These are phyloP conservation scores for Caenorhabditis afra DNA, from an alignment of 2,888 invertebrate species.

Conservation along the genomic window DNA sequence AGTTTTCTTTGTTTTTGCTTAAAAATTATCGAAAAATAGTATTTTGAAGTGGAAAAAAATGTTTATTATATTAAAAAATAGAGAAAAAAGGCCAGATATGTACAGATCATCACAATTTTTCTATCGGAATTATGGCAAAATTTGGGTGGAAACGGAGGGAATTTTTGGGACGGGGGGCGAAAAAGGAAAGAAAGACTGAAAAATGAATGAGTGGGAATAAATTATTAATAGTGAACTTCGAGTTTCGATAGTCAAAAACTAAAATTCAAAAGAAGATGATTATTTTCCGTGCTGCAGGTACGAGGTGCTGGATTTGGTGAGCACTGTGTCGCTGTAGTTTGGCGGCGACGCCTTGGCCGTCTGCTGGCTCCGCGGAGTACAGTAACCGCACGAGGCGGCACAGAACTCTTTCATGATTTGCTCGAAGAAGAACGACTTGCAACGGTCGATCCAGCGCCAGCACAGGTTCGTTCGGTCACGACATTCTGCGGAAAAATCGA, in stretches of 20 bases:
- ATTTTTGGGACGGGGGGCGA: neutral
- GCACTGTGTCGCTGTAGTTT: slow-evolving; percentile 46
- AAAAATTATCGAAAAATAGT: too few species aligned
- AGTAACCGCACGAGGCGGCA: slow-evolving; percentile 65
- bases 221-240: too few species aligned
- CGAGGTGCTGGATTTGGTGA: slow-evolving; percentile 54
- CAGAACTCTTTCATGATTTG: slow-evolving; percentile 78
- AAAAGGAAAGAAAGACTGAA: slow-evolving; percentile 12
- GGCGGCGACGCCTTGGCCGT: slow-evolving; percentile 52
- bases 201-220: slow-evolving; percentile 6
- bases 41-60: too few species aligned
- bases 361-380: slow-evolving; percentile 50
- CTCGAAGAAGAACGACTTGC: slow-evolving; percentile 79
- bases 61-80: too few species aligned
- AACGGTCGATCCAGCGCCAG: slow-evolving; percentile 79
- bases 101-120: slow-evolving; percentile 15
- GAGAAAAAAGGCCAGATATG: slow-evolving; percentile 1
- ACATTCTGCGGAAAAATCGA: slow-evolving; percentile 69
- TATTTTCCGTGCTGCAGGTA: slow-evolving; percentile 51
- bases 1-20: too few species aligned
- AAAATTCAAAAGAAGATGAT: neutral
- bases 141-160: neutral
- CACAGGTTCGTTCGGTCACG: slow-evolving; percentile 78
- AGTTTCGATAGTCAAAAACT: neutral
- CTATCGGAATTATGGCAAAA: slow-evolving; percentile 37